A percentile compares a stretch with the other conserved stretches of the same genome.
phyloP scores from a whole-genome alignment of 2,888 invertebrate species.

The Tetanocera ferruginea region DNA sequence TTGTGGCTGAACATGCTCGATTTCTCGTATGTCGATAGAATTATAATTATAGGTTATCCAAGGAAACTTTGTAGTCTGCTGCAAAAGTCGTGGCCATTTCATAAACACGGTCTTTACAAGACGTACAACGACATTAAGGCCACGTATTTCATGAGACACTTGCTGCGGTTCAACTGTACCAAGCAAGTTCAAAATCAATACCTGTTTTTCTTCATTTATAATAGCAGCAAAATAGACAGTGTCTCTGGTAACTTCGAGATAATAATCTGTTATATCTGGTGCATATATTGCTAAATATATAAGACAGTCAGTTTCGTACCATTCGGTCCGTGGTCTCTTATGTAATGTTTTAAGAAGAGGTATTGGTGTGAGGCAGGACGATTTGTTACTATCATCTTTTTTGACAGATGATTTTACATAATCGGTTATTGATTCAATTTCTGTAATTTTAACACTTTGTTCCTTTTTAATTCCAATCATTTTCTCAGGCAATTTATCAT shows the following conservation, averaged over 20 bases:
- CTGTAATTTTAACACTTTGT: neutral
- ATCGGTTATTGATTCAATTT: neutral
- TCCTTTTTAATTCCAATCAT: neutral
- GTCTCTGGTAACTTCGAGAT: conserved; percentile 52
- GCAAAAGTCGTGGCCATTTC: conserved; percentile 55
- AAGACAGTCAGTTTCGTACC: conserved; percentile 58
- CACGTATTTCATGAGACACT: conserved; percentile 58
- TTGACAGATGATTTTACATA: neutral
- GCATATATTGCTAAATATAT: conserved; percentile 56
- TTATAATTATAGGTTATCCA: conserved; percentile 56
- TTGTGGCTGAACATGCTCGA: conserved; percentile 49
- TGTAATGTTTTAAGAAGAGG: conserved; percentile 49
- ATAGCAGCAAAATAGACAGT: conserved; percentile 47
- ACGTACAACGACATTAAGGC: conserved; percentile 57
- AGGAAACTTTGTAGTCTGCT: conserved; percentile 49
- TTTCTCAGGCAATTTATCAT: neutral
- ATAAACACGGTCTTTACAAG: conserved; percentile 54
- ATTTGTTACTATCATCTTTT: conserved; percentile 29
- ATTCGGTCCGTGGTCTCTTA: conserved; percentile 55
- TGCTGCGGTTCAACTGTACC: conserved; percentile 52
- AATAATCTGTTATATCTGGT: conserved; percentile 56
- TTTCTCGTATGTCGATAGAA: conserved; percentile 48
- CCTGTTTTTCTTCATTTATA: conserved; percentile 48
- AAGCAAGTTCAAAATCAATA: conserved; percentile 51
- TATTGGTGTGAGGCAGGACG: conserved; percentile 9